Evolutionary conservation across 2,797 vertebrate species (phyloP).

Genomic region (Lophotriccus pileatus): DNA sequence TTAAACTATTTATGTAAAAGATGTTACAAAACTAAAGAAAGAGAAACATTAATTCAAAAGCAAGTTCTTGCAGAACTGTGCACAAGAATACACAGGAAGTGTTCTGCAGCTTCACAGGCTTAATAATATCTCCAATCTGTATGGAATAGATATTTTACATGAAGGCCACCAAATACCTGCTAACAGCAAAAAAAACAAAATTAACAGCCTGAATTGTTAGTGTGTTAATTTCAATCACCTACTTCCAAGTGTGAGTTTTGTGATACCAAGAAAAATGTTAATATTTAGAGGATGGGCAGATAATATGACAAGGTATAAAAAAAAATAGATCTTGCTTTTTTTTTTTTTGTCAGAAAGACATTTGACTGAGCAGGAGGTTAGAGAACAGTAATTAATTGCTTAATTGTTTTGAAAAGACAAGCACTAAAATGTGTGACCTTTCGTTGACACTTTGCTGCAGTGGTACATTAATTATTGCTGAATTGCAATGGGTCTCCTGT

Average conservation of each 20-base stretch:
- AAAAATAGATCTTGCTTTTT: neutral
- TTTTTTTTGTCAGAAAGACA: neutral
- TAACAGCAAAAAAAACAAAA: neutral
- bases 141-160: neutral
- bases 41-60: neutral
- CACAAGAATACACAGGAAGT: neutral
- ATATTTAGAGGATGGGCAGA: neutral
- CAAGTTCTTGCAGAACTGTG: neutral
- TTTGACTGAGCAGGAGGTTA: conserved; percentile 39
- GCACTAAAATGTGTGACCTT: conserved; percentile 9
- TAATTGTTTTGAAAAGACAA: conserved; percentile 55
- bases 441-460: neutral
- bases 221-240: neutral
- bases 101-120: neutral
- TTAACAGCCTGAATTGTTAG: neutral
- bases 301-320: neutral
- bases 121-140: neutral
- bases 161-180: neutral
- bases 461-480: conserved; percentile 21
- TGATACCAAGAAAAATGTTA: neutral
- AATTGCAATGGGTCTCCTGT: neutral
- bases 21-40: neutral
- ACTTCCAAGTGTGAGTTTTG: neutral
- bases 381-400: conserved; percentile 38
- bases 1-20: neutral